Base-by-base conservation (phyloP, 1,140 invertebrate species). In the Yoshiicerus persimilis region DNA sequence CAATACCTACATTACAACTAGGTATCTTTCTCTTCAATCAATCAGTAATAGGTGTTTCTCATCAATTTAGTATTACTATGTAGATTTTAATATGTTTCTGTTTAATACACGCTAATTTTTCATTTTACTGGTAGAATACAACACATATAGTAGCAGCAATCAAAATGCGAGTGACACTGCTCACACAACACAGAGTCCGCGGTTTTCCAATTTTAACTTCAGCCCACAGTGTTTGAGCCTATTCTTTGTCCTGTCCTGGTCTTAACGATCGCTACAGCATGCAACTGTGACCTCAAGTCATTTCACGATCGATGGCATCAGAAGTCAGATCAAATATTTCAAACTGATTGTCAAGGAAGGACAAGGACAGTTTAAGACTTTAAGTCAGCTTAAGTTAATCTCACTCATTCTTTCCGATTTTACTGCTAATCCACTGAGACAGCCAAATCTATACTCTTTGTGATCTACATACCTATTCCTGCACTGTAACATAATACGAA, bases 131-230 rank as follows among this genome's bases (percentile, higher is more conserved):
- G 70, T 38, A 80, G 34, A 80, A 16, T 80, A 77, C 13, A 70
- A 30, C 30, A 70, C 25, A 30, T 30, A 30, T 27, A 70, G 25
- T 32, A 80, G 75, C 75, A 80, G 75, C 75, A 80, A 80, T 80
- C 16, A 80, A 80, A 80, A 80, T 80, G 75, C 75, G 75, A 80
- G 75, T 80, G 32, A 80, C 75, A 36, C 75, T 80, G 32, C 75
- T 36, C 75, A 80, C 20, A 80, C 20, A 36, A 34, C 32, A 36
- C 75, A 80, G 64, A 70, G 64, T 70, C 64, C 64, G 27, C n/a
- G n/a, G 10, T 13, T 75, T 27, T 16, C 62, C 62, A 66, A 27
- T 25, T 66, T 41, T 41, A n/a, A n/a, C 47, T 4, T 11, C 16
- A 56, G n/a, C 16, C n/a, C 13, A 47, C 41, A 47, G n/a, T n/a